Conservation (phyloP, 2,888 invertebrate species). For the Tachystola acroxantha region DNA sequence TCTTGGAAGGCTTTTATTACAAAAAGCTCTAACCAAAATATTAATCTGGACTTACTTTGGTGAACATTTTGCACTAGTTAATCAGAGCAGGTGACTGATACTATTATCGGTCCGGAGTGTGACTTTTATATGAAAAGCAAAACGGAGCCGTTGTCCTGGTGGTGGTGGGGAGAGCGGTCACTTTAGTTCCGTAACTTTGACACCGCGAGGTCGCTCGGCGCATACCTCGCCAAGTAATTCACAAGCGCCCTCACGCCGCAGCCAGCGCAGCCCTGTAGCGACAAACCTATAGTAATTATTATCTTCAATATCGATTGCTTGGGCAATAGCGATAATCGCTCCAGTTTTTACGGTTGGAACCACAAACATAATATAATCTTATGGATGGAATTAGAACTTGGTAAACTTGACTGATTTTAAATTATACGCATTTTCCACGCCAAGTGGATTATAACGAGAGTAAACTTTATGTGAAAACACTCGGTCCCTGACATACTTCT, state of each 20-base stretch:
- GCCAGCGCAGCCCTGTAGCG: slow-evolving; percentile 18
- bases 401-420: slow-evolving; percentile 2
- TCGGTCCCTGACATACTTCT: no score
- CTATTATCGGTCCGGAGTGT: slow-evolving; percentile 59
- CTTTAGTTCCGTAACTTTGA: slow-evolving; percentile 76
- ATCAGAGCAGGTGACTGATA: slow-evolving; percentile 74
- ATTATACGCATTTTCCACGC: no score
- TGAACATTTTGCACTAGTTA: slow-evolving; percentile 74
- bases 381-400: slow-evolving; percentile 10
- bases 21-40: slow-evolving; percentile 5
- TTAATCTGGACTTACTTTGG: slow-evolving; percentile 59
- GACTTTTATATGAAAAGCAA: slow-evolving; percentile 77
- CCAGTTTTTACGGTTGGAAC: slow-evolving; percentile 20
- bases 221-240: slow-evolving; percentile 47
- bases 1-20: slow-evolving; percentile 5
- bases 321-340: slow-evolving; percentile 36
- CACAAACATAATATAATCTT: slow-evolving; percentile 7
- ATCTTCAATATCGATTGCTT: slow-evolving; percentile 31
- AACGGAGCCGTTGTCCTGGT: slow-evolving; percentile 61
- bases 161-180: slow-evolving; percentile 68
- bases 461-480: no score
- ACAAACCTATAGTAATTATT: slow-evolving; percentile 20
- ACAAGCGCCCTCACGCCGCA: slow-evolving; percentile 34
- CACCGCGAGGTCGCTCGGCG: slow-evolving; percentile 69
- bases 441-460: no score